Conservation (phyloP, 2,797 vertebrate genomes). For the Lutra lutra region DNA sequence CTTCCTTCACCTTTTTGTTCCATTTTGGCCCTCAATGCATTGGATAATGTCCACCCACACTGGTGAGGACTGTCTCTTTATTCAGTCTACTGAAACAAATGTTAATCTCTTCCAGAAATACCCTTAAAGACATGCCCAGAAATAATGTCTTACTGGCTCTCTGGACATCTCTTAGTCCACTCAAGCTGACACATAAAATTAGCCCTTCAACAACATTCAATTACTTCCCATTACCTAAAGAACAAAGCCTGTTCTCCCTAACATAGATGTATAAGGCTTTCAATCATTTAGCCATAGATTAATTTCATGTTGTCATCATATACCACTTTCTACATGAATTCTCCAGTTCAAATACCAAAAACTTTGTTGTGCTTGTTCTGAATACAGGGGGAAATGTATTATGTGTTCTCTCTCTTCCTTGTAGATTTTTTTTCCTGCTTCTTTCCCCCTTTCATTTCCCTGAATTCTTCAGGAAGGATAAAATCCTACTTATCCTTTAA, state of each 20-base stretch:
- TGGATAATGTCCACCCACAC: neutral
- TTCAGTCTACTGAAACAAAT: neutral
- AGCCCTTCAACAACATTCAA: neutral
- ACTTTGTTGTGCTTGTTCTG: neutral
- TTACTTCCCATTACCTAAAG: neutral
- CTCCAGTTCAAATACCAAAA: neutral
- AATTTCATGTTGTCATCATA: neutral
- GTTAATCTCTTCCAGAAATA: neutral
- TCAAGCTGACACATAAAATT: neutral
- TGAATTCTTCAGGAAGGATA: neutral
- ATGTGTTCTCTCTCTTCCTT: neutral
- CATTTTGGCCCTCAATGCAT: neutral
- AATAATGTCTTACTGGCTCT: neutral
- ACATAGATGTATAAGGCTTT: neutral
- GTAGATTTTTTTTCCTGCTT: neutral
- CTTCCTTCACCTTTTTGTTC: neutral
- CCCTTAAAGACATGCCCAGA: neutral
- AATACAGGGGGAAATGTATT: neutral
- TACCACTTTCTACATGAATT: neutral
- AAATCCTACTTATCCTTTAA: neutral
- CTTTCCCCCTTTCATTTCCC: neutral
- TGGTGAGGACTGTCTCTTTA: neutral
- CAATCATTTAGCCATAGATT: neutral
- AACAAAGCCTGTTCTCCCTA: neutral
- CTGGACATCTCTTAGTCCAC: neutral